A percentile compares a stretch with the other conserved stretches of the same genome.
These are phyloP conservation scores for Actinemys pallida DNA, from an alignment of 2,113 vertebrate species.

Conservation along the genomic window DNA sequence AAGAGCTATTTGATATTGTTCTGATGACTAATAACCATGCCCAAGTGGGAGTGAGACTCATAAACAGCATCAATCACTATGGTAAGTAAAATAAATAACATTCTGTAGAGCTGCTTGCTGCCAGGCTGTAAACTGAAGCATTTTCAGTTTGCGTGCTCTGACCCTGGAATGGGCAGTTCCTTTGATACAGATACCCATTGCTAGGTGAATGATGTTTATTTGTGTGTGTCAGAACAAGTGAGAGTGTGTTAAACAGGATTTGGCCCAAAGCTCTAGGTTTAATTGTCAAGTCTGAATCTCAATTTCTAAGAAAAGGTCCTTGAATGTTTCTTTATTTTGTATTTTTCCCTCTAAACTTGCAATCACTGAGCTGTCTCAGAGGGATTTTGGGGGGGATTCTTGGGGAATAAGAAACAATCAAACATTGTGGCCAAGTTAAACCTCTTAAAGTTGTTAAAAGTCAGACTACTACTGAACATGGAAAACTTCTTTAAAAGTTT, in stretches of 20 bases:
- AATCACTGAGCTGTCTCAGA: constrained; percentile 54
- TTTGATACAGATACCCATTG: constrained; percentile 58
- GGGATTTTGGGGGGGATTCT: constrained; percentile 15
- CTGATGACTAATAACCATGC: constrained; percentile 98
- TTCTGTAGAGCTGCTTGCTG: constrained; percentile 2
- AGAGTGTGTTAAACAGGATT: constrained; percentile 44
- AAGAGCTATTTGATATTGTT: constrained; percentile 96
- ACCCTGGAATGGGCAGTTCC: constrained; percentile 13
- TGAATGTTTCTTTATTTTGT: constrained; percentile 51
- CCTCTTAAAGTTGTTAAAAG: constrained; percentile 48
- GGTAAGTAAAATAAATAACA: constrained; percentile 83
- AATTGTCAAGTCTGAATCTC: constrained; percentile 68
- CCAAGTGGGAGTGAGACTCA: constrained; percentile 96
- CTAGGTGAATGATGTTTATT: constrained; percentile 61
- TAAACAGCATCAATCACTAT: constrained; percentile 98
- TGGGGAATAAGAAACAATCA: constrained; percentile 29
- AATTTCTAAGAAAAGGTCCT: constrained; percentile 65
- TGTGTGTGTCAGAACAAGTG: constrained; percentile 59
- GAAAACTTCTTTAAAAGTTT: neutral
- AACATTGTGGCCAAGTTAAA: constrained; percentile 45
- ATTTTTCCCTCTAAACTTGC: constrained; percentile 41
- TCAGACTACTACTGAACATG: neutral
- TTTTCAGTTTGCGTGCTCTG: constrained; percentile 42
- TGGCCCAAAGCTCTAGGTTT: constrained; percentile 62
- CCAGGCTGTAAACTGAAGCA: constrained; percentile 30